Base-by-base conservation (phyloP, 2,797 vertebrate species). In the Periophthalmus magnuspinnatus region DNA sequence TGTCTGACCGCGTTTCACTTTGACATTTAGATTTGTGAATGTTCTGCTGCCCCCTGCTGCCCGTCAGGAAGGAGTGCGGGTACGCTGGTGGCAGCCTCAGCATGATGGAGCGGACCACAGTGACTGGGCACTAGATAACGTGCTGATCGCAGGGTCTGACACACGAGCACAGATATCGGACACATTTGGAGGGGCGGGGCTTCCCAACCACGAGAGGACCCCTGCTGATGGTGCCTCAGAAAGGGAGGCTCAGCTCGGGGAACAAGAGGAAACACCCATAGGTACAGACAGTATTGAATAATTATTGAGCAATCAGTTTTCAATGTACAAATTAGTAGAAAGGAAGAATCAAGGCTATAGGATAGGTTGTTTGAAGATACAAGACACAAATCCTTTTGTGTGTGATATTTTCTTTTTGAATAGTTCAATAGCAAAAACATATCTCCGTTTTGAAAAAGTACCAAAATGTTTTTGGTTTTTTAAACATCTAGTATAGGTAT, bases 21-120 rank as follows among this genome's bases (percentile, higher is more conserved):
- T 22, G 75, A 16, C 70, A 4, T 81, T 68, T 81, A 99, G 98
- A 57, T 99, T 99, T 79, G 96, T 99, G 73, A 99, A 98, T 84
- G 97, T 99, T 68, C 92, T 99, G 74, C 95, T 99, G 82, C 98
- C 97, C 70, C 89, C 93, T 2, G 93, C 94, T 68, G 96, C 97
- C 58, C 97, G 95, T 74, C 92, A 91, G 61, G 90, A 96, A 0
- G 97, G 96, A 21, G 95, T 97, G 0, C 96, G 97, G 1, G 95
- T 99, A 81, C 97, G 97, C 70, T 99, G 98, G 98, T 99, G 98
- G 98, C 98, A 99, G 85, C 97, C 96, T 0, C 95, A 95, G 65
- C 98, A 99, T 0, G 95, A 98, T 0, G 98, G 97, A 1, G 89
- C 94, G 11, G 97, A 99, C 80, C 96, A 95, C 85, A 95, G 96